Conservation (phyloP, 1,140 invertebrate species). For the Copidosoma floridanum region DNA sequence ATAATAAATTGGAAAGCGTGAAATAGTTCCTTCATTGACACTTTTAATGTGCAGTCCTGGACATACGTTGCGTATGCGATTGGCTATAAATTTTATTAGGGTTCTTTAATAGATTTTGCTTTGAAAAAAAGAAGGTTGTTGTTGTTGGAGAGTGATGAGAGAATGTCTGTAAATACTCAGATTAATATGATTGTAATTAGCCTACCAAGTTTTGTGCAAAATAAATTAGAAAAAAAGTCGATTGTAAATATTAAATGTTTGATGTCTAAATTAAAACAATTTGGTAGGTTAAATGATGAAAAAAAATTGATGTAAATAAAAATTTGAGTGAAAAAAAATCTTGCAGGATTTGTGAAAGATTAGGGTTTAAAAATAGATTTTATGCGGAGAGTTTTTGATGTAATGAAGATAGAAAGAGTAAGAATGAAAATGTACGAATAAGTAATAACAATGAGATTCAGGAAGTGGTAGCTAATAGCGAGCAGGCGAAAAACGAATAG, state of each 20-base stretch:
- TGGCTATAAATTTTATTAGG: conserved; percentile 1
- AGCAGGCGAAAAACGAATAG: too few species aligned
- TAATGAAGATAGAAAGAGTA: too few species aligned
- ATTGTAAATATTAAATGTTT: too few species aligned
- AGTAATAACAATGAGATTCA: conserved; percentile 14
- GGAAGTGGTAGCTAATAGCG: too few species aligned
- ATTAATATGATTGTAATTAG: too few species aligned
- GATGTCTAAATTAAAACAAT: too few species aligned
- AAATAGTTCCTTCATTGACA: conserved; percentile 14
- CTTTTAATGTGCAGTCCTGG: too few species aligned
- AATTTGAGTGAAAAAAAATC: neutral
- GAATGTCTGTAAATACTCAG: neutral
- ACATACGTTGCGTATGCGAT: neutral
- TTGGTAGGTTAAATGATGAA: too few species aligned
- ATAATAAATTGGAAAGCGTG: conserved; percentile 1
- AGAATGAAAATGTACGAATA: too few species aligned
- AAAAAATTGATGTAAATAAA: neutral
- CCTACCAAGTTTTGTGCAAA: too few species aligned
- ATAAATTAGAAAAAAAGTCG: too few species aligned
- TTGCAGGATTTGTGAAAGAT: neutral
- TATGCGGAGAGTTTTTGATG: too few species aligned
- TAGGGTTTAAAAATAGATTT: conserved; percentile 7
- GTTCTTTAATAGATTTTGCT: conserved; percentile 8
- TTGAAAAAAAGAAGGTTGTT: conserved; percentile 10
- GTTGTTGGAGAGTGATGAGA: neutral